Evolutionary conservation across 1,140 invertebrate species (phyloP).

Genomic region (Eufriesea mexicana): DNA sequence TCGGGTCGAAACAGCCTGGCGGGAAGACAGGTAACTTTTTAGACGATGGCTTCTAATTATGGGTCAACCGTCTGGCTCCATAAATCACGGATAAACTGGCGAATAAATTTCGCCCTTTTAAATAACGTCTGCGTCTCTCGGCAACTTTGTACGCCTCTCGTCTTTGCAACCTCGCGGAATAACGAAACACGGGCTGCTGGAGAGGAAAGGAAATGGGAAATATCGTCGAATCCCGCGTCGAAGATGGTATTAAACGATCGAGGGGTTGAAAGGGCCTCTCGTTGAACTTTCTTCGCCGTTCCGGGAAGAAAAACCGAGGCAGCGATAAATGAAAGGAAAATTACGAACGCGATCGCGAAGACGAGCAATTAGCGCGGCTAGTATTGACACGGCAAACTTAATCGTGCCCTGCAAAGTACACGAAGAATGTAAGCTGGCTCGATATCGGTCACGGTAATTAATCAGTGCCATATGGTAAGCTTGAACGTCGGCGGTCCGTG

Average conservation of each 20-base stretch:
- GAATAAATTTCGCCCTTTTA: not conserved
- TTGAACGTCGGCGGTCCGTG: constrained; percentile 58
- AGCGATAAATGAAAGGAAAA: constrained; percentile 51
- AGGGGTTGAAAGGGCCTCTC: too few species aligned
- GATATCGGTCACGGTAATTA: constrained; percentile 65
- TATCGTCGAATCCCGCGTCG: not conserved
- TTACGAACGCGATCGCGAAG: not conserved
- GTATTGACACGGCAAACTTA: constrained; percentile 64
- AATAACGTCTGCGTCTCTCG: not conserved
- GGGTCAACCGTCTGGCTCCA: not conserved
- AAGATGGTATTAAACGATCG: not conserved
- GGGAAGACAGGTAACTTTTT: not conserved
- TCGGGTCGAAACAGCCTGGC: constrained; percentile 59
- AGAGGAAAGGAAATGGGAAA: not conserved
- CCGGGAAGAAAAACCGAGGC: constrained; percentile 9
- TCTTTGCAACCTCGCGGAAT: too few species aligned
- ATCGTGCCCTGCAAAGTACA: constrained; percentile 61
- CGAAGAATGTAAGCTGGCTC: constrained; percentile 51
- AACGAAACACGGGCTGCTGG: too few species aligned
- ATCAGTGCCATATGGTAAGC: constrained; percentile 71
- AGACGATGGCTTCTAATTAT: constrained; percentile 15
- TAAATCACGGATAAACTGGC: not conserved
- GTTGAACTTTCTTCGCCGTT: not conserved
- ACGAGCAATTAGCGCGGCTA: constrained; percentile 58
- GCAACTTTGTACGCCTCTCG: too few species aligned